phyloP scores from a whole-genome alignment of 2,888 invertebrate genomes.

The Rhodophaea formosa region DNA sequence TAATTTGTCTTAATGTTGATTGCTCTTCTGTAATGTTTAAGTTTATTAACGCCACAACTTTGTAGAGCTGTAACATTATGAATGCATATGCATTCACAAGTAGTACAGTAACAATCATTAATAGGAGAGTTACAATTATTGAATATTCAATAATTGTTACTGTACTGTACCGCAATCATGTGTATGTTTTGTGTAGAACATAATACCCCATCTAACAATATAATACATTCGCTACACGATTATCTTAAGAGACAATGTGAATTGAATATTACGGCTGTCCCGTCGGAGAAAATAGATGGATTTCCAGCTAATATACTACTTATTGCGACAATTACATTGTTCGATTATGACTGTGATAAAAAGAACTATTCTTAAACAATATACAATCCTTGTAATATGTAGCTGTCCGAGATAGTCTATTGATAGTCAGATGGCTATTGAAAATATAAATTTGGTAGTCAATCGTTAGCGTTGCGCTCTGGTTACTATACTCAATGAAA shows the following conservation, averaged over 20 bases:
- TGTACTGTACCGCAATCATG: no score
- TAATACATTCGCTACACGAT: not conserved
- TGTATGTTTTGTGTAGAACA: not conserved
- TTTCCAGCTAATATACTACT: conserved; percentile 6
- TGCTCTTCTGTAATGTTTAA: no score
- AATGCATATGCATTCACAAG: no score
- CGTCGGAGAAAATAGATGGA: conserved; percentile 5
- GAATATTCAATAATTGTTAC: no score
- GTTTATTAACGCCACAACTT: no score
- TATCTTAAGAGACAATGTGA: not conserved
- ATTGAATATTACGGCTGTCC: not conserved
- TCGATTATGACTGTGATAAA: conserved; percentile 13
- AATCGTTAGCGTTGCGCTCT: no score
- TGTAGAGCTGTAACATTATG: no score
- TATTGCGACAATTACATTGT: conserved; percentile 1
- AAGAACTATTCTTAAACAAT: conserved; percentile 9
- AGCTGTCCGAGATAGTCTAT: not conserved
- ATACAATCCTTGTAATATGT: conserved; percentile 7
- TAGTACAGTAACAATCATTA: no score
- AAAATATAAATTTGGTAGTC: no score
- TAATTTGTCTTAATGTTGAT: no score
- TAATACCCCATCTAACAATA: not conserved
- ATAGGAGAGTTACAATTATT: no score
- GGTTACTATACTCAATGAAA: no score
- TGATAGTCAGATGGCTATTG: not conserved